Evolutionary conservation across 2,797 vertebrate genomes (phyloP).

Genomic region (Leuciscus waleckii): DNA sequence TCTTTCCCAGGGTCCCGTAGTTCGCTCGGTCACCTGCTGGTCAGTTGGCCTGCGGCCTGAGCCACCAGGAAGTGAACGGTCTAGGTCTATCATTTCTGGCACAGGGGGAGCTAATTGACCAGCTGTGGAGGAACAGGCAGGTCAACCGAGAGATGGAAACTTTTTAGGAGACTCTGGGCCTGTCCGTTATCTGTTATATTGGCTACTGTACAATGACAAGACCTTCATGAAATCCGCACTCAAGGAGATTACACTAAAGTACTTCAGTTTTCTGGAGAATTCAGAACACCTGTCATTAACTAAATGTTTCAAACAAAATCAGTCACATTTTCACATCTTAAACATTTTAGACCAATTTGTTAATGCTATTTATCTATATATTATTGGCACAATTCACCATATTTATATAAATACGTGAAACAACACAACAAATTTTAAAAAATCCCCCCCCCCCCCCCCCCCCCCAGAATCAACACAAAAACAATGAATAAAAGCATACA

Average conservation of each 20-base stretch:
- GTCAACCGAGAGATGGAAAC: slow-evolving; percentile 66
- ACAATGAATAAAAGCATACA: no score
- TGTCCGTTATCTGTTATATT: neutral
- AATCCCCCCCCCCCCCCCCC: no score
- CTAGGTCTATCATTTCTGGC: slow-evolving; percentile 63
- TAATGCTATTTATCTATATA: neutral
- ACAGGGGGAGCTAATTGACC: slow-evolving; percentile 78
- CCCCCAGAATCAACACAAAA: no score
- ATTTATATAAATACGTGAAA: no score
- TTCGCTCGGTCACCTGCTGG: slow-evolving; percentile 71
- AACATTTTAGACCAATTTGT: neutral
- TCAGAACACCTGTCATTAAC: neutral
- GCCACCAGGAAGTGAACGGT: slow-evolving; percentile 57
- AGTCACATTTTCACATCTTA: neutral
- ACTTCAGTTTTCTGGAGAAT: neutral
- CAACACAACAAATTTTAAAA: no score
- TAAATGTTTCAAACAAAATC: no score
- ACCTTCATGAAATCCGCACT: neutral
- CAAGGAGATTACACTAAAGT: neutral
- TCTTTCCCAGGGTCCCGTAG: slow-evolving; percentile 70
- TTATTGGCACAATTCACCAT: neutral
- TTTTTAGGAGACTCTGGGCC: slow-evolving; percentile 46
- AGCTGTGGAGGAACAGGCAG: slow-evolving; percentile 76
- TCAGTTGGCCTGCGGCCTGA: slow-evolving; percentile 71
- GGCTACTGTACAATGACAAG: slow-evolving; percentile 3